These are phyloP conservation scores for Pseudomyrmex gracilis DNA, from an alignment of 1,140 invertebrate genomes.

Conservation along the genomic window DNA sequence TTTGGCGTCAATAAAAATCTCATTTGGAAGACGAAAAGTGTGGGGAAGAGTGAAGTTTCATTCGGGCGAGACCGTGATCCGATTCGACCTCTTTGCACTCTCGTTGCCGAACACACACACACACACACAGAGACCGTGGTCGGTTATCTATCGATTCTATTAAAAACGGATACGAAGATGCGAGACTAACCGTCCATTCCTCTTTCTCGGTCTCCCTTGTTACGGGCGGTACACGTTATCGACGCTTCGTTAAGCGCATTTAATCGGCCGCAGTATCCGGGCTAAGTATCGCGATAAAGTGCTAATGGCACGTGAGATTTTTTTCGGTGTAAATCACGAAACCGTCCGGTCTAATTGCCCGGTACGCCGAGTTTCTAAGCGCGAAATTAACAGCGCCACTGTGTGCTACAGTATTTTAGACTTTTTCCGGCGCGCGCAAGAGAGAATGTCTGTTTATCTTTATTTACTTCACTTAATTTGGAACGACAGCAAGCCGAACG, in stretches of 20 bases:
- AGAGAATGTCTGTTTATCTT: not conserved
- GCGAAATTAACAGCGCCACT: slow-evolving; percentile 21
- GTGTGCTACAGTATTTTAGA: slow-evolving; percentile 22
- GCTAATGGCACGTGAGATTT: slow-evolving; percentile 29
- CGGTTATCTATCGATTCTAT: slow-evolving; percentile 43
- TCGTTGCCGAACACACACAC: not conserved
- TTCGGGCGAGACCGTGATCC: slow-evolving; percentile 30
- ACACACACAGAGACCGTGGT: not conserved
- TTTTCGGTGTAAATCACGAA: slow-evolving; percentile 23
- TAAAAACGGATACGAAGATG: slow-evolving; percentile 11
- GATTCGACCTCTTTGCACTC: slow-evolving; percentile 12
- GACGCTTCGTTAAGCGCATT: slow-evolving; percentile 39
- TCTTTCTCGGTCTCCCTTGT: not conserved
- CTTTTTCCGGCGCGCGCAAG: not conserved
- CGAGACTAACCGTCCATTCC: slow-evolving; percentile 11
- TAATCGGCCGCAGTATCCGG: slow-evolving; percentile 13
- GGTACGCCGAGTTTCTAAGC: not conserved
- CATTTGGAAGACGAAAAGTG: not conserved
- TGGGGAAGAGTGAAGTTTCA: slow-evolving; percentile 13
- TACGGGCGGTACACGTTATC: slow-evolving; percentile 23
- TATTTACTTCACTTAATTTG: slow-evolving; percentile 28
- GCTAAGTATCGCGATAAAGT: slow-evolving; percentile 30
- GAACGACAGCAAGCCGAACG: not conserved
- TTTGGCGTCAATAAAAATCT: not conserved
- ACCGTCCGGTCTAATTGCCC: slow-evolving; percentile 22